Evolutionary conservation across 1,140 invertebrate species (phyloP), one percentile per base, ranked within the genome.

Genomic region (Caenorhabditis briggsae): DNA sequence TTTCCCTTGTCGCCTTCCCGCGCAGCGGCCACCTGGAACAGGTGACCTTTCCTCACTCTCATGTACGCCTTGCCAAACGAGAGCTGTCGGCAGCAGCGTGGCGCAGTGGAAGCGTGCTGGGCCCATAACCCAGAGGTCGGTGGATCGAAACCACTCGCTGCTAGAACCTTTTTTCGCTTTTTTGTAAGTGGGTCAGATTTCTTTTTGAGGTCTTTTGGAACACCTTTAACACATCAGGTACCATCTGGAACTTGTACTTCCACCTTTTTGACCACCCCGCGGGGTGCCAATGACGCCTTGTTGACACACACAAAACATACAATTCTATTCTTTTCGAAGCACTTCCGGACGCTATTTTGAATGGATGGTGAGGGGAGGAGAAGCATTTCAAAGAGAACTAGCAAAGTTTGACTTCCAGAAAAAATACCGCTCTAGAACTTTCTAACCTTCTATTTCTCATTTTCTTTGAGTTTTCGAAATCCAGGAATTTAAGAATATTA

Each of bases 81-180:
- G 5, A 14, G 56, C 56, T n/a, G 56, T n/a, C n/a, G n/a, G 56
- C 23, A 95, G 95, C 96, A 96, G 96, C 96, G 96, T 96, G 96
- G 96, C 96, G 96, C 96, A 96, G 96, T 95, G 96, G 96, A 96
- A 96, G 95, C 96, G 96, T 96, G 95, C 95, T 96, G 96, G 96
- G 96, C 96, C 95, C 96, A 96, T 96, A 96, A 96, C 96, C 96
- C 95, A 96, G 95, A 96, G 96, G 95, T 96, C 95, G 95, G 95
- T 96, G 95, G 95, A 96, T 96, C 95, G 95, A 96, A 96, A 96
- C 95, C 95, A 96, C 95, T 95, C 95, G 96, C 95, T 96, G 95
- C 95, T 96, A 96, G 46, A 58, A 33, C 33, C 56, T n/a, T 58
- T n/a, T 58, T 58, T 58, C n/a, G 56, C 1, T 58, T 58, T 58